Evolutionary conservation across 2,888 invertebrate genomes (phyloP).

Genomic region (Actias luna): DNA sequence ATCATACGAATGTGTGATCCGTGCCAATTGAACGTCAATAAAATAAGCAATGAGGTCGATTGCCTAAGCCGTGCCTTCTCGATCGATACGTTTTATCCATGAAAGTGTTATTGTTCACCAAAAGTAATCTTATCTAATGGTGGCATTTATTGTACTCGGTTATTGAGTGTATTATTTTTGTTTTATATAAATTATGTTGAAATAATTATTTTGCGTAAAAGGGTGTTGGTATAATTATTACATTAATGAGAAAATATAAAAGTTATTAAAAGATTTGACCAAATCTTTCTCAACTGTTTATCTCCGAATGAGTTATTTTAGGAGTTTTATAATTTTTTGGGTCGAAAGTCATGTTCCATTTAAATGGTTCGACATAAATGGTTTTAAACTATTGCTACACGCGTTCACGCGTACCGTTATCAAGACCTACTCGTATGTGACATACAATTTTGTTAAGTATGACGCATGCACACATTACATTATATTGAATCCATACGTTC

Average conservation of each 20-base stretch:
- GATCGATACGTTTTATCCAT: neutral
- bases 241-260: too few species aligned
- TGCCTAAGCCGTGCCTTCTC: conserved; percentile 28
- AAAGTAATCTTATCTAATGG: conserved; percentile 9
- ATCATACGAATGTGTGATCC: conserved; percentile 28
- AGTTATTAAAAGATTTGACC: too few species aligned
- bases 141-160: conserved; percentile 7
- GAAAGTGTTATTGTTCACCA: neutral
- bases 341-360: neutral
- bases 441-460: conserved; percentile 52
- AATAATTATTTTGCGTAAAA: too few species aligned
- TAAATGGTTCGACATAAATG: neutral
- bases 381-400: conserved; percentile 37
- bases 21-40: conserved; percentile 30
- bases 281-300: neutral
- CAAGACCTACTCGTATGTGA: conserved; percentile 44
- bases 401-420: conserved; percentile 60
- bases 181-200: conserved; percentile 5
- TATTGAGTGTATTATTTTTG: conserved; percentile 11
- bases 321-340: neutral
- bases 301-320: neutral
- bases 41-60: conserved; percentile 28
- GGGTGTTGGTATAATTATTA: too few species aligned
- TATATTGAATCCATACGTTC: conserved; percentile 10
- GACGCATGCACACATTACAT: conserved; percentile 49